Base-by-base conservation (phyloP, 2,797 vertebrate genomes). In the Anabacerthia variegaticeps region DNA sequence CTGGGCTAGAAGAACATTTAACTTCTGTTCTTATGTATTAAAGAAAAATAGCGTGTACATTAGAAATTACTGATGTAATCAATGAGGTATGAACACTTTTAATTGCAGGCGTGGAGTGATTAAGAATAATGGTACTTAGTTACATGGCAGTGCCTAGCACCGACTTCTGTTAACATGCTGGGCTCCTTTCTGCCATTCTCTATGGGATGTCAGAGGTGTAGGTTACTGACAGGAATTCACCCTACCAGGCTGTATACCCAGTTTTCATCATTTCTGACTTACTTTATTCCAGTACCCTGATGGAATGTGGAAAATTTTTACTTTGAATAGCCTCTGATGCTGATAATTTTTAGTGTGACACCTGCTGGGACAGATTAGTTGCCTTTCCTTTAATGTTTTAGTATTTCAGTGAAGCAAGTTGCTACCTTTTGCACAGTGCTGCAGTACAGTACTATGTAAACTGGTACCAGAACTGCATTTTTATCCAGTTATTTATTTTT, bases 11-110 rank as follows among this genome's bases (percentile, higher is more conserved):
- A 37, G 32, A 76, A 43, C 2, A 5, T 89, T n/a, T 48, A 37
- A 48, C 2, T 69, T 75, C 26, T 12, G 5, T 76, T 68, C 12
- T 82, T 74, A 17, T 0, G 0, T 65, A 36, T 1, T 85, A 49
- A 16, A 81, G 41, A 48, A 89, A 86, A 94, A 28, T 12, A 79
- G 12, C 7, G 4, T 13, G 3, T 67, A 34, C 5, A 1, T 61
- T 43, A 67, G 28, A 36, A 62, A 85, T 5, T 27, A 55, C 8
- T 52, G n/a, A 27, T 73, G 8, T 5, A 59, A 65, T 48, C 26
- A 46, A 1, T 68, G 23, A 72, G 68, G 46, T 74, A 59, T 4
- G 52, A 37, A 36, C 16, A 55, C 7, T n/a, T 78, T 36, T 55
- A 48, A 41, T 41, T 69, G 58, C 58, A 84, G 7, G 43, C 7